Base-by-base conservation (phyloP, 1,140 invertebrate species). In the Drosophila albomicans region DNA sequence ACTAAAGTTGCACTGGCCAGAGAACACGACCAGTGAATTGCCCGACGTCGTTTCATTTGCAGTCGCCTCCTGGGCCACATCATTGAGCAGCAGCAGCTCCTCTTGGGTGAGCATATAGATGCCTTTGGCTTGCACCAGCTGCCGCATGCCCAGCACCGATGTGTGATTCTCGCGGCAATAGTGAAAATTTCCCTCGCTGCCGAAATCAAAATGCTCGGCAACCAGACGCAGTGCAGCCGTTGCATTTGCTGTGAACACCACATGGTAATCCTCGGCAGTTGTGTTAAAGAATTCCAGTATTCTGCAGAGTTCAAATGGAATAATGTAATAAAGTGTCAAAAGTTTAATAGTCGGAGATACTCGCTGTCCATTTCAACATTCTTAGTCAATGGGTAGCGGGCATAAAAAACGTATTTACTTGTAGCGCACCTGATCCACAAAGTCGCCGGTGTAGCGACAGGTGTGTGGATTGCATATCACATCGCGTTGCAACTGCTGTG, bases 1-100 rank as follows among this genome's bases (percentile, higher is more conserved):
- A 87, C 96, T 98, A 91, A 99, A 99, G 93, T 99, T 99, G 81
- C 97, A 98, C 92, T 99, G 97, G 0, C 97, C 98, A 1, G 98
- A 96, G 92, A 96, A 98, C 1, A 95, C 97, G 86, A 99, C 95
- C 15, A 99, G 93, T 10, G 95, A 96, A 84, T 95, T 95, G 5
- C 68, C 70, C 0, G 41, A 7, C 8, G 35, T 13, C 15, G 35
- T 10, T 3, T 8, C 13, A 13, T 87, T 76, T 38, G 82, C 77
- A 61, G 52, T 5, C 8, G 8, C 6, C 15, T 8, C 5, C 8
- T 11, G 0, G n/a, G 3, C 1, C 20, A n/a, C 2, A 7, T 28
- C 16, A 66, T 69, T 85, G 65, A 93, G 78, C 56, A 94, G 35
- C 86, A 32, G 35, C 35, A 95, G 93, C 63, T 94, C 86, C 41